phyloP scores from a whole-genome alignment of 1,140 invertebrate genomes.

The Drosophila orena region DNA sequence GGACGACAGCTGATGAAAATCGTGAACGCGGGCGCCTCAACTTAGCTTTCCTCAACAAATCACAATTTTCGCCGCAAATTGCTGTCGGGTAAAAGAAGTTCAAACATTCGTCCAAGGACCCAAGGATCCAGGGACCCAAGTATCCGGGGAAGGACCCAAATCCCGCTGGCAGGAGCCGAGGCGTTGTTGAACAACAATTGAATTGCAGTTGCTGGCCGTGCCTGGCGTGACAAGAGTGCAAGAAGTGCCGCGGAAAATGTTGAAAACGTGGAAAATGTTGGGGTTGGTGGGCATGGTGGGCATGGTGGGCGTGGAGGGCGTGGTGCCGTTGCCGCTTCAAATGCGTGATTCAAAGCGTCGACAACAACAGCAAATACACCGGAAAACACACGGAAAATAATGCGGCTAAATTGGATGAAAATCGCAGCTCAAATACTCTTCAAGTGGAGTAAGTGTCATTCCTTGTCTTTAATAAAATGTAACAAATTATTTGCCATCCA shows the following conservation, averaged over 20 bases:
- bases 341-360: constrained; percentile 56
- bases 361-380: constrained; percentile 10
- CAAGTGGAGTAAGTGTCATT: too few species aligned
- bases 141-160: neutral
- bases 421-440: constrained; percentile 6
- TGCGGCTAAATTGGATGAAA: too few species aligned
- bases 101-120: constrained; percentile 67
- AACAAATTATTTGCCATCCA: too few species aligned
- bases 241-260: constrained; percentile 35
- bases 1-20: constrained; percentile 79
- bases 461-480: too few species aligned
- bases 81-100: constrained; percentile 76
- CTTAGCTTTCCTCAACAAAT: constrained; percentile 66
- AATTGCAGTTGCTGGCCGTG: constrained; percentile 79
- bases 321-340: constrained; percentile 20
- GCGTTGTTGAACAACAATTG: constrained; percentile 70
- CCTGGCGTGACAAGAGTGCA: constrained; percentile 78
- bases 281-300: constrained; percentile 1
- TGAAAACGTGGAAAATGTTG: neutral
- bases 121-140: neutral
- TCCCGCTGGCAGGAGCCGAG: neutral
- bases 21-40: constrained; percentile 53
- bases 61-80: constrained; percentile 82
- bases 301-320: too few species aligned
- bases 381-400: constrained; percentile 14